Evolutionary conservation across 2,888 invertebrate species (phyloP).

Genomic region (Hedychridium roseum): DNA sequence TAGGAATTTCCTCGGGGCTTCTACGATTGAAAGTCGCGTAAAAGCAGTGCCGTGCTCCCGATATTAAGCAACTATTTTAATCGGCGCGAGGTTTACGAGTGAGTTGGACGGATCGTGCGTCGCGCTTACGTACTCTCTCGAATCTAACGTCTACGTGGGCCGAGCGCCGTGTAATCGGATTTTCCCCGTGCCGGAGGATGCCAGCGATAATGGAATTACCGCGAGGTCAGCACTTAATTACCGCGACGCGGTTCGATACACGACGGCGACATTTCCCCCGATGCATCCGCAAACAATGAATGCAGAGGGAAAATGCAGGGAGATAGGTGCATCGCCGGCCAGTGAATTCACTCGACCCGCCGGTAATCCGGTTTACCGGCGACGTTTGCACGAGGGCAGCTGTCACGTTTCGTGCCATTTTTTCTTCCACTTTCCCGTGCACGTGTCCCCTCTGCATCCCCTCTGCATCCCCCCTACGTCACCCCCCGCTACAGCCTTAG

Average conservation of each 20-base stretch:
- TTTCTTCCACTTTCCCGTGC: not conserved
- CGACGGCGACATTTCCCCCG: not conserved
- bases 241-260: conserved; percentile 12
- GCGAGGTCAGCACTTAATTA: conserved; percentile 39
- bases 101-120: too few relatives aligned
- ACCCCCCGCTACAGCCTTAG: too few relatives aligned
- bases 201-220: conserved; percentile 41
- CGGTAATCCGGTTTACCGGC: too few relatives aligned
- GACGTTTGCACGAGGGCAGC: not conserved
- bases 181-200: conserved; percentile 30
- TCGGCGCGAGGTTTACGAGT: too few relatives aligned
- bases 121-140: not conserved
- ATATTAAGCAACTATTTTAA: too few relatives aligned
- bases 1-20: too few relatives aligned
- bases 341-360: too few relatives aligned
- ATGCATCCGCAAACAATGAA: too few relatives aligned
- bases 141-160: not conserved
- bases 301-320: too few relatives aligned
- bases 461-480: not conserved
- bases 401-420: not conserved
- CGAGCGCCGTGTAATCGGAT: conserved; percentile 40
- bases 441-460: not conserved
- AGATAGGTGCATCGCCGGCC: too few relatives aligned
- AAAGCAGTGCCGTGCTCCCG: too few relatives aligned
- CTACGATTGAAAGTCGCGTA: too few relatives aligned